phyloP scores from a whole-genome alignment of 1,140 invertebrate genomes.

The Agrypnia vestita region DNA sequence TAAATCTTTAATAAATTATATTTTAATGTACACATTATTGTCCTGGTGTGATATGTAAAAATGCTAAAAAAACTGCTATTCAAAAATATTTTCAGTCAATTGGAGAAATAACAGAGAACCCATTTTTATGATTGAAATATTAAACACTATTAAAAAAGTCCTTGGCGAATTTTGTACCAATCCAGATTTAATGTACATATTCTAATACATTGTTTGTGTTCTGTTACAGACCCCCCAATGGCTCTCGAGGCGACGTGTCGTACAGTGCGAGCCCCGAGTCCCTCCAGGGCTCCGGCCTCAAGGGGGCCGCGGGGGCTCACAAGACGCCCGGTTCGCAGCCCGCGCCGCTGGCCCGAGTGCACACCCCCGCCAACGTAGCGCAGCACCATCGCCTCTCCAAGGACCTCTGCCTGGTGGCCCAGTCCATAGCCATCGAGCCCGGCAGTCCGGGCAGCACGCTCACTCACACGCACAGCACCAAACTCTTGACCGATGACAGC shows the following conservation, averaged over 20 bases:
- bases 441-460: conserved; percentile 46
- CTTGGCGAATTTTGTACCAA: too few species aligned
- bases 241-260: conserved; percentile 65
- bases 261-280: conserved; percentile 65
- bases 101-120: too few species aligned
- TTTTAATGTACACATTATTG: too few species aligned
- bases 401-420: conserved; percentile 57
- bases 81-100: too few species aligned
- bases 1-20: too few species aligned
- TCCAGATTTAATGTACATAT: too few species aligned
- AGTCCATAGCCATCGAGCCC: conserved; percentile 54
- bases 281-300: conserved; percentile 63
- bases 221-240: conserved; percentile 66
- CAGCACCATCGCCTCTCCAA: conserved; percentile 62
- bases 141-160: too few species aligned
- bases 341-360: conserved; percentile 65
- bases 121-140: too few species aligned
- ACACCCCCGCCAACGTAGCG: conserved; percentile 67
- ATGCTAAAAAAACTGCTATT: too few species aligned
- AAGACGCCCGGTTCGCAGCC: conserved; percentile 62
- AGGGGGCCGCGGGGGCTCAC: conserved; percentile 56
- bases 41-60: too few species aligned
- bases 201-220: not conserved
- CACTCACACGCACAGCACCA: conserved; percentile 64
- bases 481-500: conserved; percentile 46